phyloP scores from a whole-genome alignment of 2,113 vertebrate species.

The Tricholaema leucomelas region DNA sequence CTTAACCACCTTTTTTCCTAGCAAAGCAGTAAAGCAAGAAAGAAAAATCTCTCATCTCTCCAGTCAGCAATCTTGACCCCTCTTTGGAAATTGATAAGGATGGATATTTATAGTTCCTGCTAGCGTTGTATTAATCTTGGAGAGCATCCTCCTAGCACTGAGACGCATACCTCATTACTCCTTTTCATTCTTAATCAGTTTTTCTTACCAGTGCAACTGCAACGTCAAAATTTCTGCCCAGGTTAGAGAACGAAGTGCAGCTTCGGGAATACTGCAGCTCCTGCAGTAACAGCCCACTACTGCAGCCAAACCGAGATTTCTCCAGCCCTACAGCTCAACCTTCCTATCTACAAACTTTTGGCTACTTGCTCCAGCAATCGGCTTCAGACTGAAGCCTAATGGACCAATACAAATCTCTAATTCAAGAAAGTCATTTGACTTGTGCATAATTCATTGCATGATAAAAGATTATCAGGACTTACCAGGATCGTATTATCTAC shows the following conservation, averaged over 20 bases:
- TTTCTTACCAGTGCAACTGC: not conserved
- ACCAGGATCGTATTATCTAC: not conserved
- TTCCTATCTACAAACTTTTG: not conserved
- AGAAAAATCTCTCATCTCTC: not conserved
- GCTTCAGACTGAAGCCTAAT: not conserved
- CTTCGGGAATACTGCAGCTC: not conserved
- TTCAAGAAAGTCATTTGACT: slow-evolving; percentile 25
- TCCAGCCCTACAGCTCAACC: not conserved
- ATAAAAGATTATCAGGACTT: not conserved
- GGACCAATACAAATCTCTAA: not conserved
- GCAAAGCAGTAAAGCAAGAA: not conserved
- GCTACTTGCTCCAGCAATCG: not conserved
- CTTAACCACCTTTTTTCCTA: not conserved
- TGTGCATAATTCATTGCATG: slow-evolving; percentile 18
- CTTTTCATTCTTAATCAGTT: not conserved
- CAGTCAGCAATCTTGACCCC: not conserved
- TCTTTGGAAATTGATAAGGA: not conserved
- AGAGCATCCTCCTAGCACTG: not conserved
- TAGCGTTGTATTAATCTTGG: not conserved
- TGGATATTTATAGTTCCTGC: not conserved
- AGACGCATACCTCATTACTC: not conserved
- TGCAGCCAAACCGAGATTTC: not conserved
- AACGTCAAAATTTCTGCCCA: not conserved
- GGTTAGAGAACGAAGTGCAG: not conserved
- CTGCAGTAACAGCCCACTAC: not conserved